A percentile compares a stretch with the other conserved stretches of the same genome.
These are phyloP conservation scores for Megalonaias nervosa DNA, from an alignment of 1,140 invertebrate species.

Conservation along the genomic window DNA sequence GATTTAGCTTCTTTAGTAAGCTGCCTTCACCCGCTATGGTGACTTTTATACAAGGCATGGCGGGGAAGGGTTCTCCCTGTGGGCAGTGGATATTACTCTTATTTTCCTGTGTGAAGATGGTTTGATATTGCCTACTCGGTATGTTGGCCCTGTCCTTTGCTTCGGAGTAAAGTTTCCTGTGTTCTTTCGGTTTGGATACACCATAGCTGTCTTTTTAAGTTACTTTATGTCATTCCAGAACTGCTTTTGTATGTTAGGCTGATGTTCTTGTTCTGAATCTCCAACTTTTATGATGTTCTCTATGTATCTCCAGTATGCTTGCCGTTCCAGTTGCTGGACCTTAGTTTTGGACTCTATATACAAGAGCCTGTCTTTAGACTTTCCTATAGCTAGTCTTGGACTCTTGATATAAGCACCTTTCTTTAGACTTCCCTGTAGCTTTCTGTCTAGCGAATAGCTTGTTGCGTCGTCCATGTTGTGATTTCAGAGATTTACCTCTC, in stretches of 20 bases:
- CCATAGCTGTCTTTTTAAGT: conserved; percentile 22
- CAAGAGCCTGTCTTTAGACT: not conserved
- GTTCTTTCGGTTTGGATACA: conserved; percentile 9
- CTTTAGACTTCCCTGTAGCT: too few relatives aligned
- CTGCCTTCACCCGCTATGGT: not conserved
- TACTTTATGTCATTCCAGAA: conserved; percentile 24
- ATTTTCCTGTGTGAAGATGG: conserved; percentile 19
- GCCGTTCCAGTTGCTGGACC: not conserved
- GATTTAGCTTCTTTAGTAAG: conserved; percentile 22
- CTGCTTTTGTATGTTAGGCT: not conserved
- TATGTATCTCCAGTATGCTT: too few relatives aligned
- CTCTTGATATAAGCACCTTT: too few relatives aligned
- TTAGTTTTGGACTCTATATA: conserved; percentile 1
- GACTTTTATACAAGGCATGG: conserved; percentile 20
- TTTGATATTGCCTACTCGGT: conserved; percentile 20
- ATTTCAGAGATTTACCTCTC: too few relatives aligned
- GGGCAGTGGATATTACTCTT: not conserved
- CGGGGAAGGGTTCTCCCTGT: not conserved
- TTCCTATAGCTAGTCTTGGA: not conserved
- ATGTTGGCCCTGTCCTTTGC: conserved; percentile 17
- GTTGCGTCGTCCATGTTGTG: too few relatives aligned
- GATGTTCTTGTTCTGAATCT: not conserved
- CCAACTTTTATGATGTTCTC: conserved; percentile 13
- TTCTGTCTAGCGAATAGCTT: too few relatives aligned
- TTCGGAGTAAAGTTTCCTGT: conserved; percentile 8